phyloP scores from a whole-genome alignment of 2,113 vertebrate genomes.

The Procavia capensis region DNA sequence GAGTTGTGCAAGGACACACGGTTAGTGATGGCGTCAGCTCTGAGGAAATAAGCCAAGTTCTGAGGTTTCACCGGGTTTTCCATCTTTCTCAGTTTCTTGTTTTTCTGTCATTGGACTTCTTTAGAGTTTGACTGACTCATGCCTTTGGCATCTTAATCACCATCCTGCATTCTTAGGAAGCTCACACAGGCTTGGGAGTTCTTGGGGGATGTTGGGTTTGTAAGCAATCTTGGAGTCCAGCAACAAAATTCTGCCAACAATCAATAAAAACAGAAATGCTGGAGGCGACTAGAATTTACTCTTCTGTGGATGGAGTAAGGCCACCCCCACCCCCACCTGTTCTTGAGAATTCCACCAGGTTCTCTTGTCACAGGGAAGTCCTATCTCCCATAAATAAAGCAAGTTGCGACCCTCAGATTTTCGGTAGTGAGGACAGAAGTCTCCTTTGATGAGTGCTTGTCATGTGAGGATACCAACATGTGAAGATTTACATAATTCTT shows the following conservation, averaged over 20 bases:
- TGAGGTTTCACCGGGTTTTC: neutral
- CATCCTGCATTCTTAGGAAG: slow-evolving; percentile 32
- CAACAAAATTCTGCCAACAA: neutral
- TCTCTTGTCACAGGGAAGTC: neutral
- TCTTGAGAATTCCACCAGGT: neutral
- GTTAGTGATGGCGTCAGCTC: neutral
- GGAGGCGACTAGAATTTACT: neutral
- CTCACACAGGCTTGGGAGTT: slow-evolving; percentile 64
- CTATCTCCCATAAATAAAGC: neutral
- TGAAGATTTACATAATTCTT: neutral
- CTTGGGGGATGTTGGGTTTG: slow-evolving; percentile 43
- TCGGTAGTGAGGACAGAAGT: neutral
- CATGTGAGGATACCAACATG: neutral
- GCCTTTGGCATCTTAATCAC: slow-evolving; percentile 68
- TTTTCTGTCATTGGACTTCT: slow-evolving; percentile 43
- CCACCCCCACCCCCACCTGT: neutral
- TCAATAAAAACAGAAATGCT: slow-evolving; percentile 43
- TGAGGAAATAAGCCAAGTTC: neutral
- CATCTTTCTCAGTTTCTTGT: slow-evolving; percentile 11
- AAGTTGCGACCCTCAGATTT: neutral
- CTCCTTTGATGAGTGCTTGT: neutral
- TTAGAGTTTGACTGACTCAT: neutral
- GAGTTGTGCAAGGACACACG: neutral
- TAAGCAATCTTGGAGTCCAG: slow-evolving; percentile 15
- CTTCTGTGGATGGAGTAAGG: neutral